Conservation (phyloP, 2,113 vertebrate species). For the Labeo catla region DNA sequence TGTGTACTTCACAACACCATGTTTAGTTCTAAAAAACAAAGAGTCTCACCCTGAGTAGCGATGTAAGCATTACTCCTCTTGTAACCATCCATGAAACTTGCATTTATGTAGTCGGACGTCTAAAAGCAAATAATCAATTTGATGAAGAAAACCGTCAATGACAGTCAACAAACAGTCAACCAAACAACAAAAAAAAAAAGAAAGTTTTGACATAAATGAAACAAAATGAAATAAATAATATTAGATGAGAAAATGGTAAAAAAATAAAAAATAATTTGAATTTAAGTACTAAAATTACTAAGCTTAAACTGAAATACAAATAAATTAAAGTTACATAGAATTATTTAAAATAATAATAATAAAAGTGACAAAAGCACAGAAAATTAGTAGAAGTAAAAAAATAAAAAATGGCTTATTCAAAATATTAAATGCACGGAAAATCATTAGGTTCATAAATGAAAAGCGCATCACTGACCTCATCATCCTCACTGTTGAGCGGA, state of each 20-base stretch:
- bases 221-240: no score
- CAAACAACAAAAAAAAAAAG: no score
- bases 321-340: background rate
- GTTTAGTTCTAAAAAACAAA: background rate
- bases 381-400: background rate
- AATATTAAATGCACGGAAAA: background rate
- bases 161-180: background rate
- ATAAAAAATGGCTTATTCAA: background rate
- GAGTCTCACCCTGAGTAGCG: constrained; percentile 78
- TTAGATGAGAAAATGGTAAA: no score
- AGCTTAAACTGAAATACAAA: background rate
- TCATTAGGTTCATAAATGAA: constrained; percentile 6
- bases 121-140: constrained; percentile 55
- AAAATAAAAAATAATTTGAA: no score
- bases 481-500: constrained; percentile 71
- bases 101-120: constrained; percentile 84
- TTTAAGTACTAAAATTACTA: no score
- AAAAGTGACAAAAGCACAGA: background rate
- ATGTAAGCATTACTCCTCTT: constrained; percentile 78
- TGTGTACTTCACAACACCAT: background rate
- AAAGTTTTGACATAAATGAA: no score
- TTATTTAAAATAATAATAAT: background rate
- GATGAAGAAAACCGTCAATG: background rate
- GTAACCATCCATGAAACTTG: constrained; percentile 84
- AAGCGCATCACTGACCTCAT: constrained; percentile 69